Conservation (phyloP, 2,797 vertebrate genomes). For the Acanthurus tractus region DNA sequence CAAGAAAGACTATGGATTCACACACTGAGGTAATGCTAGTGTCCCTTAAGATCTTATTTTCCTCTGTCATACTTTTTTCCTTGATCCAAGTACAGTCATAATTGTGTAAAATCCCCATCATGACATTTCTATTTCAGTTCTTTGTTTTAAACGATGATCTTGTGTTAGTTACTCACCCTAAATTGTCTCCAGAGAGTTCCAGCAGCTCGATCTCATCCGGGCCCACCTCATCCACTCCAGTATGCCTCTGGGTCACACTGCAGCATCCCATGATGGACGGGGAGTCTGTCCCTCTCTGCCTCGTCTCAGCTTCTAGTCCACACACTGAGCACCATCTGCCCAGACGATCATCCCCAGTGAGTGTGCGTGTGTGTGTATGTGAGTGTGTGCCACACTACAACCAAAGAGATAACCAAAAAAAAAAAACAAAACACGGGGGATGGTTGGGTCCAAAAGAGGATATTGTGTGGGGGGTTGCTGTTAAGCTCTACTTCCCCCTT, state of each 20-base stretch:
- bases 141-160: neutral
- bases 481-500: slow-evolving; percentile 75
- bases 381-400: slow-evolving; percentile 58
- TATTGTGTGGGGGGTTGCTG: slow-evolving; percentile 53
- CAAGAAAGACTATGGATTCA: neutral
- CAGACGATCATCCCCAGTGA: slow-evolving; percentile 65
- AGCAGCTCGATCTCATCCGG: slow-evolving; percentile 89
- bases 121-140: neutral
- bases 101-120: neutral
- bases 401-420: slow-evolving; percentile 56
- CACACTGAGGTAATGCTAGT: neutral
- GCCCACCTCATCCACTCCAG: slow-evolving; percentile 84
- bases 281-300: slow-evolving; percentile 45
- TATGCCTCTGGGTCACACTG: slow-evolving; percentile 85
- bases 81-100: neutral
- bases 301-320: slow-evolving; percentile 63
- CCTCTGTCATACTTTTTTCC: neutral
- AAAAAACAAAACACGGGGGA: slow-evolving; percentile 38
- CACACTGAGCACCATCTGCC: slow-evolving; percentile 83
- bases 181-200: slow-evolving; percentile 77
- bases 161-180: slow-evolving; percentile 80
- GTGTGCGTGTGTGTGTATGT: slow-evolving; percentile 32
- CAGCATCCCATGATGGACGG: slow-evolving; percentile 88
- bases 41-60: neutral
- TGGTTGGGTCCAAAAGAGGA: slow-evolving; percentile 74